Evolutionary conservation across 2,113 vertebrate genomes (phyloP), one percentile per base, ranked within the genome.

Genomic region (Fulmarus glacialis): DNA sequence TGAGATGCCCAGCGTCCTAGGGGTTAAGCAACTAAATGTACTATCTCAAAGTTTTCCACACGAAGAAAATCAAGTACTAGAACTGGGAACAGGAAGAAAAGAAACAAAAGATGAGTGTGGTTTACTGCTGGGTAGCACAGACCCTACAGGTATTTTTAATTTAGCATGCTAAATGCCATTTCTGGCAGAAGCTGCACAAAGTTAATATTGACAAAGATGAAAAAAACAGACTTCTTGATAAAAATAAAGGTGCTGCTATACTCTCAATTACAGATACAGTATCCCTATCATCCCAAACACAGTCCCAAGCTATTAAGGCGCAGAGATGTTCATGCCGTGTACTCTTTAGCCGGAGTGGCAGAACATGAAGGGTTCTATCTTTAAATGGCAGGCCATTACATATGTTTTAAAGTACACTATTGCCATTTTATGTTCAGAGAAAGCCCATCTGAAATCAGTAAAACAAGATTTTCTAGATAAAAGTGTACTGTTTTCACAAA

Each of bases 351-450:
- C 18, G 3, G 42, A 16, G 55, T 10, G 24, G 48, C 6, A 87
- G 55, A 45, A 68, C 26, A 32, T 0, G 12, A 52, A 53, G 74
- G 53, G 30, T 2, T 52, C 56, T 24, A 4, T 7, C 40, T 53
- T 42, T n/a, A 34, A 45, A 74, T 17, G 45, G 34, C 1, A 4
- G 36, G 24, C 12, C 26, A 17, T 9, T 12, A 4, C 9, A 0
- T 3, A 7, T 1, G 1, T 30, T 84, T 66, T 71, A 9, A 62
- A 93, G 12, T 20, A 56, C 38, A 42, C 15, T 72, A 5, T 2
- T 52, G 58, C 7, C 8, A 71, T 21, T 34, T 10, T 26, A 79
- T 56, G 7, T 50, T 66, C 80, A 59, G 24, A 43, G 78, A 93
- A 96, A 84, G 42, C 21, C 30, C 79, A 27, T 9, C 4, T 52